Evolutionary conservation across 2,888 invertebrate species (phyloP).

Genomic region (Argynnis bischoffii): DNA sequence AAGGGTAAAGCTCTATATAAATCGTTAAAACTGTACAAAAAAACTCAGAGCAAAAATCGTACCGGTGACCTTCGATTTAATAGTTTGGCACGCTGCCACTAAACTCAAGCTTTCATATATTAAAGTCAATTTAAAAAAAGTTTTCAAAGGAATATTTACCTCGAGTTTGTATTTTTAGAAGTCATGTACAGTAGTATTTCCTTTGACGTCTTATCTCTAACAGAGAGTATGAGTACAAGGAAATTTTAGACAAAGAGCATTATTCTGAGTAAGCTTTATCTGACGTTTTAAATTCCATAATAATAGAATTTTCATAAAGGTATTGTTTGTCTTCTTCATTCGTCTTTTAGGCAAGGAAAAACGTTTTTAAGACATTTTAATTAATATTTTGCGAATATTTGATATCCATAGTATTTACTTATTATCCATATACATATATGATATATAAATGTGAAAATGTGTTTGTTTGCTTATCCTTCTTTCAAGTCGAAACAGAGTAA

Average conservation of each 20-base stretch:
- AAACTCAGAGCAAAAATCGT: too few species aligned
- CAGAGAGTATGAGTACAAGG: conserved; percentile 13
- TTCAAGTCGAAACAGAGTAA: too few species aligned
- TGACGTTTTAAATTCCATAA: conserved; percentile 2
- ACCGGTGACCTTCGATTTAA: too few species aligned
- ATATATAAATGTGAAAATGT: too few species aligned
- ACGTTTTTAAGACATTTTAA: background rate
- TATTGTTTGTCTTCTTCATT: background rate
- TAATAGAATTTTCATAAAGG: conserved; percentile 11
- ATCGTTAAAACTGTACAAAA: too few species aligned
- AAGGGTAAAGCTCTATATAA: too few species aligned
- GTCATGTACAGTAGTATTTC: conserved; percentile 8
- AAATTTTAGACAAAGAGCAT: conserved; percentile 12
- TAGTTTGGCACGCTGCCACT: too few species aligned
- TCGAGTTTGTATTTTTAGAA: conserved; percentile 17
- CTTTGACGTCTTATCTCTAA: conserved; percentile 19
- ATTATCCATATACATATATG: too few species aligned
- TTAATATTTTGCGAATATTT: too few species aligned
- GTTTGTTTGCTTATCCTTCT: too few species aligned
- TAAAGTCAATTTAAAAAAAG: conserved; percentile 3
- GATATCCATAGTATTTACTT: too few species aligned
- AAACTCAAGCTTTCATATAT: background rate
- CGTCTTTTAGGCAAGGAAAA: background rate
- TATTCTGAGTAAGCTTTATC: conserved; percentile 10
- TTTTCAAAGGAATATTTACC: background rate